These are phyloP conservation scores for Epinephelus cyanopodus DNA, from an alignment of 2,113 vertebrate genomes.

Conservation along the genomic window DNA sequence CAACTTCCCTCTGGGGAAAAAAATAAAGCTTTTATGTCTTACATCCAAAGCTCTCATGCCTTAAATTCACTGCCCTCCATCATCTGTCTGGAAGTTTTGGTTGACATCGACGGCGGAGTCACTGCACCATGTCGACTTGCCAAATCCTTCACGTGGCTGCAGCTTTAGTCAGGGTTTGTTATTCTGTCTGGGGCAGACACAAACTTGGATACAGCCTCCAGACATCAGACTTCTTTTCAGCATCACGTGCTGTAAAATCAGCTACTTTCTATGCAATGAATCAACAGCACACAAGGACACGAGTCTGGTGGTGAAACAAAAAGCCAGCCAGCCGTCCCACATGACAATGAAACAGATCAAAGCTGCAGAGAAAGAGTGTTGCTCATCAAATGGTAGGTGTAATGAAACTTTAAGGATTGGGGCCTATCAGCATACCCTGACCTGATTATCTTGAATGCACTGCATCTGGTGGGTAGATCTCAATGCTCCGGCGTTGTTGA, in stretches of 20 bases:
- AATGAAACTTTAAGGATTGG: conserved; percentile 62
- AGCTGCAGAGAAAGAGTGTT: conserved; percentile 31
- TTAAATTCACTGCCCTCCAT: conserved; percentile 40
- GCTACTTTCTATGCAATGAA: conserved; percentile 65
- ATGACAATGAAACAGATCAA: conserved; percentile 53
- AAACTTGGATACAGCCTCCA: conserved; percentile 41
- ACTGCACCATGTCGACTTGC: conserved; percentile 39
- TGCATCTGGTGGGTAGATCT: conserved; percentile 37
- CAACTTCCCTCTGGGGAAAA: neutral
- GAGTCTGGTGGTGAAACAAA: conserved; percentile 64
- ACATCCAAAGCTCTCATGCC: neutral
- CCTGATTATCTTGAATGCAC: conserved; percentile 53
- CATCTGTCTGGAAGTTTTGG: conserved; percentile 47
- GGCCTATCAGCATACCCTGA: conserved; percentile 32
- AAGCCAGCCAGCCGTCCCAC: conserved; percentile 48
- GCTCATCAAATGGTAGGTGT: conserved; percentile 32
- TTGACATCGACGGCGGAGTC: conserved; percentile 46
- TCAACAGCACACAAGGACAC: conserved; percentile 71
- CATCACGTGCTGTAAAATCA: conserved; percentile 55
- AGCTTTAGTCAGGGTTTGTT: conserved; percentile 26
- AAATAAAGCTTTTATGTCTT: neutral
- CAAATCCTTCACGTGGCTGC: conserved; percentile 52
- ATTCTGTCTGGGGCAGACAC: conserved; percentile 33
- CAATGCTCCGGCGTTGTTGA: conserved; percentile 26
- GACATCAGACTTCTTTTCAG: conserved; percentile 56